Percentiles rank a stretch among this genome's conserved stretches.
phyloP scores from a whole-genome alignment of 2,113 vertebrate genomes.

The Xenopus laevis region DNA sequence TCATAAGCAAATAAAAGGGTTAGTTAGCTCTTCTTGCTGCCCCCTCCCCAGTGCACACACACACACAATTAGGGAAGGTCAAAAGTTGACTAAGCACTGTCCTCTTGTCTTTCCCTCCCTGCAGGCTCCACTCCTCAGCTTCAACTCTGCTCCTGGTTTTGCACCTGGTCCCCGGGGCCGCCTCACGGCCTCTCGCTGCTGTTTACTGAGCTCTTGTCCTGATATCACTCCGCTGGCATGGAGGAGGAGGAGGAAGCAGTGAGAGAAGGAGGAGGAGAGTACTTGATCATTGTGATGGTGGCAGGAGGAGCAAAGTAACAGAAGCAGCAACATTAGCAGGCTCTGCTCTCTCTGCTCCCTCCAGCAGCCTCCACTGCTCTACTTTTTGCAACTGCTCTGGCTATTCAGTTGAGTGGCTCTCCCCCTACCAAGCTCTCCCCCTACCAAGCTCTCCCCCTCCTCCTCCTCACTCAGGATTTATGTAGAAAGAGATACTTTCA shows the following conservation, averaged over 20 bases:
- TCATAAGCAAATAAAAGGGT: not conserved
- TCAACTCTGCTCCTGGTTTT: conserved; percentile 83
- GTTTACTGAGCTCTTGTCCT: conserved; percentile 90
- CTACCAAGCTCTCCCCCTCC: conserved; percentile 22
- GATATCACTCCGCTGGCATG: conserved; percentile 99
- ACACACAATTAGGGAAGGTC: conserved; percentile 22
- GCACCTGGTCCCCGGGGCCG: conserved; percentile 71
- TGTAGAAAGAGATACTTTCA: conserved; percentile 53
- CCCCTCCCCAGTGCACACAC: conserved; percentile 26
- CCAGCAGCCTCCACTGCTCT: conserved; percentile 72
- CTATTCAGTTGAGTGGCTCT: conserved; percentile 73
- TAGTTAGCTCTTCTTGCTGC: conserved; percentile 22
- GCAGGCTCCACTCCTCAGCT: conserved; percentile 19
- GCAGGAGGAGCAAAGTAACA: conserved; percentile 79
- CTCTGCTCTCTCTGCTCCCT: conserved; percentile 63
- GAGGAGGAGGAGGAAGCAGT: conserved; percentile 75
- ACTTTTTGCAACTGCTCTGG: conserved; percentile 54
- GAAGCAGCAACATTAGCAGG: conserved; percentile 39
- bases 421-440: conserved; percentile 36
- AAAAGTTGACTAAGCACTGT: conserved; percentile 23
- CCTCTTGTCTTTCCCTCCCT: not conserved
- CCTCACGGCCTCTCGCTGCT: conserved; percentile 74
- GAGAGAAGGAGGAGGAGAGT: conserved; percentile 70
- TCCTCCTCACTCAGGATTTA: conserved; percentile 62
- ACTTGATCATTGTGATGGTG: conserved; percentile 96